A percentile compares a stretch with the other conserved stretches of the same genome.
phyloP scores from a whole-genome alignment of 2,888 invertebrate genomes.

The Dicyrtomina minuta region DNA sequence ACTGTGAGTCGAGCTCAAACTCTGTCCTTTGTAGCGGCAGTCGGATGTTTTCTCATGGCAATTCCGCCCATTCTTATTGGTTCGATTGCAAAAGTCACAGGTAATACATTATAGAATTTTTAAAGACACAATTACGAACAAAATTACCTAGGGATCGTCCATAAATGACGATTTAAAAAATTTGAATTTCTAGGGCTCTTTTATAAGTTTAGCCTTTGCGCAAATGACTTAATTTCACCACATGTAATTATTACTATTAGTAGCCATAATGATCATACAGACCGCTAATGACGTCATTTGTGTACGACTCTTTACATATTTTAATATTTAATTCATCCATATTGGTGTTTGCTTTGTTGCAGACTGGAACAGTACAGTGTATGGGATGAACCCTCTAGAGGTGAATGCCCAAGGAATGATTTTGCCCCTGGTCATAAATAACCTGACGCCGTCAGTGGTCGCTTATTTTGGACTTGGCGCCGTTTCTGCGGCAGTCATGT shows the following conservation, averaged over 20 bases:
- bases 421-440: constrained; percentile 67
- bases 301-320: too few species aligned
- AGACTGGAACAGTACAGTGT: constrained; percentile 61
- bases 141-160: too few species aligned
- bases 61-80: constrained; percentile 68
- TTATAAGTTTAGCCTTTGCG: not conserved
- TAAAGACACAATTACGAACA: too few species aligned
- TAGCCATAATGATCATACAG: too few species aligned
- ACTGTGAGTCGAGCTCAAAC: constrained; percentile 65
- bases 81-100: constrained; percentile 64
- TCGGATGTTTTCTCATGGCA: constrained; percentile 67
- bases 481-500: constrained; percentile 75
- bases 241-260: too few species aligned
- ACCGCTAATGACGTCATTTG: too few species aligned
- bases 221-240: not conserved
- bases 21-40: constrained; percentile 66
- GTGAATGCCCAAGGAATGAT: constrained; percentile 62
- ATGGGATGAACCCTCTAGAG: constrained; percentile 47
- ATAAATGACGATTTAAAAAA: too few species aligned
- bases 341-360: too few species aligned
- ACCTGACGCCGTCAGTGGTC: constrained; percentile 61
- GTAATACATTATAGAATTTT: constrained; percentile 56
- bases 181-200: not conserved
- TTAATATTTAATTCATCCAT: too few species aligned
- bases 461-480: constrained; percentile 72